Evolutionary conservation across 2,888 invertebrate species (phyloP).

Genomic region (Andrena chrysosceles): DNA sequence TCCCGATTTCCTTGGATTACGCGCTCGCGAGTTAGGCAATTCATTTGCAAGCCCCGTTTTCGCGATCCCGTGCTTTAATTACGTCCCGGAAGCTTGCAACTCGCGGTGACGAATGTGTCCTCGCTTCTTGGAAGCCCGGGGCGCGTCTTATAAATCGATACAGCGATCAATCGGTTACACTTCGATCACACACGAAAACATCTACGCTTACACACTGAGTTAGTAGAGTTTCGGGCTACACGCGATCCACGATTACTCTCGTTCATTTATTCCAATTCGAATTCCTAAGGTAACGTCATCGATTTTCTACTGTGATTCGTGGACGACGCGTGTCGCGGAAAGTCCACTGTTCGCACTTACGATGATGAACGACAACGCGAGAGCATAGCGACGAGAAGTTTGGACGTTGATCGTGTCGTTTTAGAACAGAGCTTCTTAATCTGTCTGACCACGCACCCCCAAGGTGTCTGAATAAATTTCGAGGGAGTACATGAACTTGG

Average conservation of each 20-base stretch:
- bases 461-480: no score
- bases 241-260: conserved; percentile 25
- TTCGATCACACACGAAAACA: conserved; percentile 68
- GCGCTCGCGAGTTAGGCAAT: background rate
- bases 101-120: conserved; percentile 37
- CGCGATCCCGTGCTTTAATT: conserved; percentile 30
- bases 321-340: conserved; percentile 19
- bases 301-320: conserved; percentile 4
- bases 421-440: no score
- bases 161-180: conserved; percentile 59
- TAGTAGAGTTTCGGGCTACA: conserved; percentile 58
- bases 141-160: conserved; percentile 37
- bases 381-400: conserved; percentile 55
- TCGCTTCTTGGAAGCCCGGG: conserved; percentile 33
- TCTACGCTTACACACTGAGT: conserved; percentile 67
- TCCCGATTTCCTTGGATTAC: background rate
- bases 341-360: conserved; percentile 48
- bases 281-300: background rate
- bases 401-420: conserved; percentile 45
- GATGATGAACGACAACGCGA: conserved; percentile 59
- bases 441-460: no score
- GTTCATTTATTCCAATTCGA: background rate
- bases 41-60: background rate
- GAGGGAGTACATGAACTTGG: no score
- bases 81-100: conserved; percentile 20